These are phyloP conservation scores for Amblyjoppa fuscipennis DNA, from an alignment of 2,888 invertebrate genomes.

Conservation along the genomic window DNA sequence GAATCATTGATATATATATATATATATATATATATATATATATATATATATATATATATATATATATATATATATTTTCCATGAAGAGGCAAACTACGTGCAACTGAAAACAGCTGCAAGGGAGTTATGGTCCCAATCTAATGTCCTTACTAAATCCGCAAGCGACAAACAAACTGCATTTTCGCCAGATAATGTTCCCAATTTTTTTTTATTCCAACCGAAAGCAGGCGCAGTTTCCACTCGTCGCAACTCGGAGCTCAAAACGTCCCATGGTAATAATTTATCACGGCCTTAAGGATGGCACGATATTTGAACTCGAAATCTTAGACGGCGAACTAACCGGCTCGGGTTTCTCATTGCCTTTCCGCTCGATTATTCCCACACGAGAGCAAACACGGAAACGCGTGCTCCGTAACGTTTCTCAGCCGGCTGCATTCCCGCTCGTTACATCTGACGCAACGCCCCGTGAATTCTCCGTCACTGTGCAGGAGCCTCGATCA, in stretches of 20 bases:
- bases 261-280: not conserved
- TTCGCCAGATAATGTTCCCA: no score
- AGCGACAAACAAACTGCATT: no score
- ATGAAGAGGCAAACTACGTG: no score
- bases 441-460: conserved; percentile 53
- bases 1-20: no score
- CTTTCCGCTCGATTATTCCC: not conserved
- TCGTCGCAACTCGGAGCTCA: not conserved
- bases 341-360: not conserved
- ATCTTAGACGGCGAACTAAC: not conserved
- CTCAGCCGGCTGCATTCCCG: conserved; percentile 8
- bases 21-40: no score
- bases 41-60: no score
- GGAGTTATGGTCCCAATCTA: no score
- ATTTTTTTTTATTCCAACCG: not conserved
- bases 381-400: conserved; percentile 6
- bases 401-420: conserved; percentile 12
- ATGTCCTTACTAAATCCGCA: no score
- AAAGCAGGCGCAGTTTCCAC: not conserved
- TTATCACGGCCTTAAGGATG: not conserved
- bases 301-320: not conserved
- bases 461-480: conserved; percentile 49
- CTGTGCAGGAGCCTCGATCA: conserved; percentile 13
- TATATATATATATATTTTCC: no score
- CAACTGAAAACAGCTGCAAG: no score